These are phyloP conservation scores for Xestia xanthographa DNA, from an alignment of 2,888 invertebrate species.

Conservation along the genomic window DNA sequence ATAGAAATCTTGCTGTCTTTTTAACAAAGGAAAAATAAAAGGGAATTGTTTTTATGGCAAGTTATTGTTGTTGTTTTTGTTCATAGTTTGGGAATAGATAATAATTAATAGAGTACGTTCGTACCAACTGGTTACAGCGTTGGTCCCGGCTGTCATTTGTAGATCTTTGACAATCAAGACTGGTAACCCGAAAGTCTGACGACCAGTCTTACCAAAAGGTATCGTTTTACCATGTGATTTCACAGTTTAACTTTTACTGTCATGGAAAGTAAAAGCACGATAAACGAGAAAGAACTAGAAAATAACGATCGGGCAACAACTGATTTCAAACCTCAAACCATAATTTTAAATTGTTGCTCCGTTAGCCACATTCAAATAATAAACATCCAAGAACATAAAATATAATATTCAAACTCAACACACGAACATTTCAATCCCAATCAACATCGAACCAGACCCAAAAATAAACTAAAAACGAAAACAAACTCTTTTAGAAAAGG, in stretches of 20 bases:
- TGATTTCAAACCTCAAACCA: not conserved
- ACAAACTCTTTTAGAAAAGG: slow-evolving; percentile 57
- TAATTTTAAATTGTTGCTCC: not conserved
- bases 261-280: not conserved
- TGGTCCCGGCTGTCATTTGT: not conserved
- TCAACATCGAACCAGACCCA: slow-evolving; percentile 24
- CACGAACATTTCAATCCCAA: slow-evolving; percentile 8
- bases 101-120: not conserved
- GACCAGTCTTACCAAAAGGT: not conserved
- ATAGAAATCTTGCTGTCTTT: slow-evolving; percentile 71
- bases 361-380: not conserved
- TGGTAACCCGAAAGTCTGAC: not conserved
- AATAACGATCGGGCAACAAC: not conserved
- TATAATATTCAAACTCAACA: slow-evolving; percentile 8
- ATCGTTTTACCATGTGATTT: not conserved
- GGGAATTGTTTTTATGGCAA: slow-evolving; percentile 54
- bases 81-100: slow-evolving; percentile 24
- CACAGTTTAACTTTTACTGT: not conserved
- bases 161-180: not conserved
- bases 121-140: not conserved
- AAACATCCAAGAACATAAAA: not conserved
- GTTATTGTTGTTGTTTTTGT: slow-evolving; percentile 34
- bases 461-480: slow-evolving; percentile 38
- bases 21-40: slow-evolving; percentile 63
- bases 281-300: not conserved